phyloP scores from a whole-genome alignment of 2,797 vertebrate species.

The Eupleurogrammus muticus region DNA sequence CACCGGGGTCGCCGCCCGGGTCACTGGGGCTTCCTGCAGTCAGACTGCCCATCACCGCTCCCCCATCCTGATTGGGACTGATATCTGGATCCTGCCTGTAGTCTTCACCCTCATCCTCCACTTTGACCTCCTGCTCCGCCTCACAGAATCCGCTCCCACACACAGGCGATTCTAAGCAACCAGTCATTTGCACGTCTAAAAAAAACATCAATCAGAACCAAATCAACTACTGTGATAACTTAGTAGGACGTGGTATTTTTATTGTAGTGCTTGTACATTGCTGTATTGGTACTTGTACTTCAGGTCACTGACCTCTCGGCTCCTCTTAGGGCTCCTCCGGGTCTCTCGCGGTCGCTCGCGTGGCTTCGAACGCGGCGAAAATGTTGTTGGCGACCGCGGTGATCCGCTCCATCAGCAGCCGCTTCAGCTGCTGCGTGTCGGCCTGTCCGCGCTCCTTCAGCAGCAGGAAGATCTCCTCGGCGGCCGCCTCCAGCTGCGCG shows the following conservation, averaged over 20 bases:
- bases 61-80: background rate
- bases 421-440: conserved; percentile 33
- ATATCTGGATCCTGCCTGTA: background rate
- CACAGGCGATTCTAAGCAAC: conserved; percentile 7
- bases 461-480: conserved; percentile 13
- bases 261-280: no score
- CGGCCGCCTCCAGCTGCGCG: conserved; percentile 7
- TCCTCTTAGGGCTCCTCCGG: background rate
- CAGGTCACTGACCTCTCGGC: background rate
- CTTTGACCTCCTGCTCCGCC: background rate
- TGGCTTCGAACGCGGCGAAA: conserved; percentile 33
- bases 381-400: conserved; percentile 59
- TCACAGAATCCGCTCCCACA: background rate
- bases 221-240: no score
- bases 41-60: background rate
- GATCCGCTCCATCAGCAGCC: conserved; percentile 52
- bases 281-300: no score
- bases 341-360: background rate
- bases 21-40: background rate
- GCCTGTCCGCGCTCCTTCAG: conserved; percentile 7
- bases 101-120: background rate
- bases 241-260: no score
- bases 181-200: background rate
- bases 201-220: background rate
- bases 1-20: no score